Base-by-base conservation (phyloP, 2,888 invertebrate species). In the Polylopha cassiicola region DNA sequence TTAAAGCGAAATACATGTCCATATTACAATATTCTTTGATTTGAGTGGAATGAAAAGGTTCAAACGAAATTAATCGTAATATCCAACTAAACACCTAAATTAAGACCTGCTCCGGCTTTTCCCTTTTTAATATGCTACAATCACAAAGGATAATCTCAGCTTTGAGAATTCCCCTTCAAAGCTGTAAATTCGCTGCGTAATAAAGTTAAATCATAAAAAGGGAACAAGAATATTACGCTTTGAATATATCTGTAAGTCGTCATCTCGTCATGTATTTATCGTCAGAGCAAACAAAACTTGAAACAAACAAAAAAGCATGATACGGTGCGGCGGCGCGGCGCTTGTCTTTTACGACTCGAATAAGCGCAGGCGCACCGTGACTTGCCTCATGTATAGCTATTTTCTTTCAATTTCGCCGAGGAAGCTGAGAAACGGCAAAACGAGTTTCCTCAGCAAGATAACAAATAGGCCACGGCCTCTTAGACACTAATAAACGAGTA, bases 381-480 rank as follows among this genome's bases (percentile, higher is more conserved):
- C 62, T 62, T 65, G 57, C 56, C 48, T 55, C 52, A 52, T 46
- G 47, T 53, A 53, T 47, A 34, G 46, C 50, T 45, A 43, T 50
- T 51, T 50, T 50, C 46, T 50, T 51, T 37, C 21, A 15, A 38
- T 30, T 43, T 42, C 32, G 29, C 33, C 31, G 43, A 21, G 37
- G 33, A 39, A 38, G 38, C 30, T 30, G 39, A 41, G 41, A 30
- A 30, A 45, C 21, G 42, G 26, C 37, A 17, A 20, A 36, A 29
- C 29, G 23, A 37, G 55, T 71, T 69, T 69, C 62, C 63, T 61
- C 55, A 52, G 52, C 58, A 58, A 64, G 69, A 66, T 71, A 75
- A 70, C 69, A 73, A 71, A 73, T 73, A 71, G 68, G 72, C 61
- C 62, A 62, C 62, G 65, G 65, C 62, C 65, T 68, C 66, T 74